A percentile compares a stretch with the other conserved stretches of the same genome.
Conservation (phyloP, 2,113 vertebrate species). For the Myanophis thanlyinensis region DNA sequence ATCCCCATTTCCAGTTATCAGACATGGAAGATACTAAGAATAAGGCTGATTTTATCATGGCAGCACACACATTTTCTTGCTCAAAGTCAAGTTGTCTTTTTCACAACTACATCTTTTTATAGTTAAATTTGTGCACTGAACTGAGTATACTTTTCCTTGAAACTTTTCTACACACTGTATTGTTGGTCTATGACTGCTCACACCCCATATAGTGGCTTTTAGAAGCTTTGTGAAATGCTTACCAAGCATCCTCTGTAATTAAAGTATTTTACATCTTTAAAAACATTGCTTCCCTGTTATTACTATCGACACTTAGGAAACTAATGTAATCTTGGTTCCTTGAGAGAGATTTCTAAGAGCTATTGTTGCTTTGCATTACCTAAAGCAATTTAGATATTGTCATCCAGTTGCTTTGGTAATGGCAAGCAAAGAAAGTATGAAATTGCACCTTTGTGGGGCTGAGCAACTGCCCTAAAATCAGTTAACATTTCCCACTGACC, state of each 20-base stretch:
- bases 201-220: not conserved
- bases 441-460: constrained; percentile 6
- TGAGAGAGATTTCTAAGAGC: constrained; percentile 33
- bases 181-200: not conserved
- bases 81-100: not conserved
- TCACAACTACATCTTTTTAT: not conserved
- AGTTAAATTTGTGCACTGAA: not conserved
- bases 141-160: not conserved
- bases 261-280: constrained; percentile 21
- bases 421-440: constrained; percentile 35
- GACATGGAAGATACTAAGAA: not conserved
- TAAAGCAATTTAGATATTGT: constrained; percentile 10
- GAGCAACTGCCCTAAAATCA: constrained; percentile 22
- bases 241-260: not conserved
- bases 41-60: not conserved
- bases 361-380: constrained; percentile 29
- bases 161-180: not conserved
- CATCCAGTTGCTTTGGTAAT: constrained; percentile 37
- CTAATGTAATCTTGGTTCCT: constrained; percentile 4
- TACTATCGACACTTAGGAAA: constrained; percentile 27
- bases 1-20: not conserved
- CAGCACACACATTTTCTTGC: not conserved
- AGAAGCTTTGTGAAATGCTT: not conserved
- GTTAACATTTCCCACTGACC: not conserved
- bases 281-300: constrained; percentile 29